Conservation (phyloP, 2,888 invertebrate species). For the Pocota personata region DNA sequence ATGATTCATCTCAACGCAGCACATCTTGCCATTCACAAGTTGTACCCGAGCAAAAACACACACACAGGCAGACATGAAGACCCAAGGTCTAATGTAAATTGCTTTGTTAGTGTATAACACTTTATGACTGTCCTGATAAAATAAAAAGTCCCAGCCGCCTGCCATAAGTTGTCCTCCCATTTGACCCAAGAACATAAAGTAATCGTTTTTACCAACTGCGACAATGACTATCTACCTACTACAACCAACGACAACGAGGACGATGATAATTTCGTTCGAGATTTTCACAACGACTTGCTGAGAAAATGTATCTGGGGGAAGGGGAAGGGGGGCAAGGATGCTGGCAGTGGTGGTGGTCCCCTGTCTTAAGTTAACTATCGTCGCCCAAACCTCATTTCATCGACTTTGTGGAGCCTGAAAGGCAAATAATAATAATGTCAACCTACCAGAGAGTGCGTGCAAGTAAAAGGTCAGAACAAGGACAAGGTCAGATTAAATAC, state of each 20-base stretch:
- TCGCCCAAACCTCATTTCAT: not conserved
- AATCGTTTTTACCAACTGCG: constrained; percentile 29
- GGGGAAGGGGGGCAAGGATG: too few relatives aligned
- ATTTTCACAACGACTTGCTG: constrained; percentile 3
- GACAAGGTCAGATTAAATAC: constrained; percentile 48
- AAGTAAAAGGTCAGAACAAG: constrained; percentile 44
- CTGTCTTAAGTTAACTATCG: constrained; percentile 28
- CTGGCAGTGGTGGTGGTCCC: not conserved
- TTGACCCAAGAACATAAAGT: constrained; percentile 33
- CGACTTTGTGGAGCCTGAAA: constrained; percentile 6
- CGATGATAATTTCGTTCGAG: constrained; percentile 17
- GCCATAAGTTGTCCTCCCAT: constrained; percentile 23
- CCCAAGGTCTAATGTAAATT: constrained; percentile 25
- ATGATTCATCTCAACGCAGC: constrained; percentile 16
- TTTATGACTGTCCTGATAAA: constrained; percentile 23
- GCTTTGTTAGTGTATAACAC: constrained; percentile 34
- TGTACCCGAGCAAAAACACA: not conserved
- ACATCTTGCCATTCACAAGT: not conserved
- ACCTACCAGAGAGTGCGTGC: not conserved
- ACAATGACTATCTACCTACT: constrained; percentile 22
- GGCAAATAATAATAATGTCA: constrained; percentile 7
- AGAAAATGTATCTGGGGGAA: not conserved
- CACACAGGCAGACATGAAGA: not conserved
- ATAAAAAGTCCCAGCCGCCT: not conserved
- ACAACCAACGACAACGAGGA: not conserved